Conservation (phyloP, 2,888 invertebrate genomes). For the Eupithecia tripunctaria region DNA sequence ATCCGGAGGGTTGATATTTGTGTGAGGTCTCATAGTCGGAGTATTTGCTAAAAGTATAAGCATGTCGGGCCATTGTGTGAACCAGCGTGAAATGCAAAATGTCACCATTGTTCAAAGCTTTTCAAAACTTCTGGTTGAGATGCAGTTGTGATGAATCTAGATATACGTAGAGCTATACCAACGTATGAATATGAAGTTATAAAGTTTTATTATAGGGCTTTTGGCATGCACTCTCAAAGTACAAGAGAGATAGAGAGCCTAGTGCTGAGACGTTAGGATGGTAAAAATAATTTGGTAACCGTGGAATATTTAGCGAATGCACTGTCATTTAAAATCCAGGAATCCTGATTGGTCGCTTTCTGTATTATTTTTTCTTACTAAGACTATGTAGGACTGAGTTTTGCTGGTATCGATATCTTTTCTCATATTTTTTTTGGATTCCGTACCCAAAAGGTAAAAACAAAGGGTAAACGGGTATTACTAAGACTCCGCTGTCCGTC, state of each 20-base stretch:
- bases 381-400: neutral
- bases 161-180: neutral
- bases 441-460: neutral
- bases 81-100: conserved; percentile 27
- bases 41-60: conserved; percentile 78
- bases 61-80: conserved; percentile 52
- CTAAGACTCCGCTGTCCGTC: no score
- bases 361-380: neutral
- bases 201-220: neutral
- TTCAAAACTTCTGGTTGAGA: conserved; percentile 3
- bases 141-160: conserved; percentile 10
- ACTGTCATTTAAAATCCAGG: neutral
- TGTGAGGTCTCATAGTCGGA: conserved; percentile 53
- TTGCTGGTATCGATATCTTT: neutral
- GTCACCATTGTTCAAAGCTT: conserved; percentile 28
- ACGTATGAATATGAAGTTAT: neutral
- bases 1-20: conserved; percentile 37
- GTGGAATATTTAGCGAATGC: neutral
- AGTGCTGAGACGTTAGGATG: no score
- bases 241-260: no score
- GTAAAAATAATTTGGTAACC: no score
- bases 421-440: neutral
- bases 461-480: no score
- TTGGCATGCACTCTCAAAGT: no score
- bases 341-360: neutral